Conservation (phyloP, 2,113 vertebrate species). For the Melozone crissalis region DNA sequence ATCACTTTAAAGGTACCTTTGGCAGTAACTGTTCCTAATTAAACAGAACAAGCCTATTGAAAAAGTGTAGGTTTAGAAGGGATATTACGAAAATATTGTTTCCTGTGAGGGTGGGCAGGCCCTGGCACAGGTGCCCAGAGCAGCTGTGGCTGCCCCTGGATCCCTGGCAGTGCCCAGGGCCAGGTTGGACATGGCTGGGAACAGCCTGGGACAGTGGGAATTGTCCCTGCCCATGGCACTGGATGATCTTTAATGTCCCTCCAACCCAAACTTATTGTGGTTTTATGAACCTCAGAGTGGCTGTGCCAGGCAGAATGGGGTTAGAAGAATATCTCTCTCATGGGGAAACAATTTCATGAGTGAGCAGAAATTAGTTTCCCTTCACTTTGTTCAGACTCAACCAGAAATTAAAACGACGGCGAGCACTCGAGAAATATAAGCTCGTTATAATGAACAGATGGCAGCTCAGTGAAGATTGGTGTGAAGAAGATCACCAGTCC, state of each 20-base stretch:
- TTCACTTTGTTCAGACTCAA: background rate
- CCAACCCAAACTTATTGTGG: background rate
- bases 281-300: background rate
- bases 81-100: background rate
- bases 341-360: background rate
- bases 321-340: background rate
- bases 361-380: background rate
- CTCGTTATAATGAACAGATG: constrained; percentile 57
- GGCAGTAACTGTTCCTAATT: background rate
- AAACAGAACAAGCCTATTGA: background rate
- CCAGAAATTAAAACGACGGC: background rate
- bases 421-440: constrained; percentile 11
- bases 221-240: background rate
- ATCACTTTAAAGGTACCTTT: background rate
- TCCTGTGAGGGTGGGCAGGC: background rate
- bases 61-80: background rate
- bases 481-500: constrained; percentile 41
- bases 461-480: constrained; percentile 45
- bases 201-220: rapidly evolving
- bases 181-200: background rate
- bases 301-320: background rate
- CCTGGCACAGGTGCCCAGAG: background rate
- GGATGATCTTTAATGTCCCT: background rate
- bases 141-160: background rate
- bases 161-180: background rate